Base-by-base conservation (phyloP, 2,888 invertebrate species). In the Pterobdella sp. region DNA sequence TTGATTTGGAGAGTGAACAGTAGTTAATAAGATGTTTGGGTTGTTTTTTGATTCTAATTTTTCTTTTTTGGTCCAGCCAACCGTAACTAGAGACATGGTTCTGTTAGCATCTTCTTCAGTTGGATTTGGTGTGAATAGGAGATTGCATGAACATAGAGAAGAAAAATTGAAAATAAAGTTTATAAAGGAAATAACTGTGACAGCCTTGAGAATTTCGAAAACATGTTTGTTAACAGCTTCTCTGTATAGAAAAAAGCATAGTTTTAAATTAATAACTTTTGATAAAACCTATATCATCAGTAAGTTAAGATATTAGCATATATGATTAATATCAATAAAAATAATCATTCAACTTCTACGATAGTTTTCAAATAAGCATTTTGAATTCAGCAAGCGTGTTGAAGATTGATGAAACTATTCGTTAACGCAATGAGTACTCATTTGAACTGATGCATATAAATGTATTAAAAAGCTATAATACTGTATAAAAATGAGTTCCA, bases 81-180 rank as follows among this genome's bases (percentile, higher is more conserved):
- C 60, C 3, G 60, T 14, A 7, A 56, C 3, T 22, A 56, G 10
- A 4, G 60, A 56, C 4, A 3, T 4, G 4, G 60, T 4, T 56
- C 3, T 56, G 4, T 56, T 7, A 26, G n/a, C 4, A 56, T 7
- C 7, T 4, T 7, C 60, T 7, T 14, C 60, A 42, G 49, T 42
- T 56, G 7, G 14, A 7, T 42, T 18, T 7, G 18, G n/a, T 35
- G 56, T 35, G 36, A 71, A 56, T 18, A 63, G 36, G 26, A 71
- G 32, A 4, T 56, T 56, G 34, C 56, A 71, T 2, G 60, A 71
- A 22, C 32, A n/a, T 18, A 56, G n/a, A 1, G 52, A 31, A 29
- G 71, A 71, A 36, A 71, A 49, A 37, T 71, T 71, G 71, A 60
- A 71, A 34, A 60, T 14, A 14, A 71, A 4, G 71, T 71, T 71